Percentiles rank a stretch among this genome's conserved stretches.
Evolutionary conservation across 1,140 invertebrate species (phyloP).

Genomic region (Diuraphis noxia): DNA sequence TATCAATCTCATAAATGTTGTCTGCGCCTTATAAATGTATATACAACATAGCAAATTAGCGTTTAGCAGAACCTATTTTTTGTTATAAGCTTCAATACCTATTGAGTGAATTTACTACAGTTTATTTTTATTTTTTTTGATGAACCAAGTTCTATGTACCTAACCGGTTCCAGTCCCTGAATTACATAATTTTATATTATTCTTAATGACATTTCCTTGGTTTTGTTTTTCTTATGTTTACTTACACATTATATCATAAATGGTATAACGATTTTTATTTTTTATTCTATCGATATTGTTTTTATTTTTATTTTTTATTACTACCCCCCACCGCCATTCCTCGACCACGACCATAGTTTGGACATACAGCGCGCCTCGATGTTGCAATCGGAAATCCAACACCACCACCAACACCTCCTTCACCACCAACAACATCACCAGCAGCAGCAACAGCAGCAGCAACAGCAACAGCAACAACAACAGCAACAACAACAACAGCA

Average conservation of each 20-base stretch:
- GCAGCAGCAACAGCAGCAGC: not conserved
- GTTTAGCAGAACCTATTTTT: not conserved
- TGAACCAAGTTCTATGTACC: not conserved
- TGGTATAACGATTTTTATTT: not conserved
- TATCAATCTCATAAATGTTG: not conserved
- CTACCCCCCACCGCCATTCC: not conserved
- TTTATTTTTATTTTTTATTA: slow-evolving; percentile 37
- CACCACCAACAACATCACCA: not conserved
- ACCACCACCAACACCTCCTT: not conserved
- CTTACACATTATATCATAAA: not conserved
- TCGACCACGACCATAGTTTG: slow-evolving; percentile 30
- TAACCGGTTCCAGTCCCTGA: not conserved
- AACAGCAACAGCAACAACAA: slow-evolving; percentile 14
- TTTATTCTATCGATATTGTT: slow-evolving; percentile 9
- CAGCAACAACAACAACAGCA: slow-evolving; percentile 18
- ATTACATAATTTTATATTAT: not conserved
- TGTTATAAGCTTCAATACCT: not conserved
- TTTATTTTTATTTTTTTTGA: not conserved
- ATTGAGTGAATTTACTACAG: not conserved
- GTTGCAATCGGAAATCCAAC: slow-evolving; percentile 48
- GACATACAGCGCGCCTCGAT: slow-evolving; percentile 45
- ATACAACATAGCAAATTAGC: not conserved
- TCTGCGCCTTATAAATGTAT: not conserved
- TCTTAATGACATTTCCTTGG: not conserved
- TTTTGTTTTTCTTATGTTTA: not conserved